These are phyloP conservation scores for Ormyrus thymus DNA, from an alignment of 2,888 invertebrate genomes.

Conservation along the genomic window DNA sequence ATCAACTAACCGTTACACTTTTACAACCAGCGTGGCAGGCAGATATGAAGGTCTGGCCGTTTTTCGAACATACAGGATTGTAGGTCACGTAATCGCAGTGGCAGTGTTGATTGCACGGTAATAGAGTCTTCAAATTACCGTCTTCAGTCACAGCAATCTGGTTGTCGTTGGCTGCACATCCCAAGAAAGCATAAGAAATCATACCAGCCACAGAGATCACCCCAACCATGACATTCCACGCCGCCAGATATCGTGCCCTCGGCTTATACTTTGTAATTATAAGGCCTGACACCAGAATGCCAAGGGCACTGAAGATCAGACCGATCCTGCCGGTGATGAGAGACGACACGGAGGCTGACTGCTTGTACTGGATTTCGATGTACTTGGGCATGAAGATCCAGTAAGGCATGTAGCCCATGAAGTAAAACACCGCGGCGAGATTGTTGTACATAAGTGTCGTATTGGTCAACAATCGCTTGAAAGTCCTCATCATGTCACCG, in stretches of 20 bases:
- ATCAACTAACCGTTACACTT: slow-evolving; percentile 64
- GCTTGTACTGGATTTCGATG: slow-evolving; percentile 87
- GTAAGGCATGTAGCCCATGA: slow-evolving; percentile 84
- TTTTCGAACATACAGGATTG: slow-evolving; percentile 83
- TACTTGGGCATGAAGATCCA: slow-evolving; percentile 90
- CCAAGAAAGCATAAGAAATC: slow-evolving; percentile 81
- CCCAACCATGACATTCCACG: slow-evolving; percentile 83
- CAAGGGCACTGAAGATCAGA: slow-evolving; percentile 82
- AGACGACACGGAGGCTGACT: slow-evolving; percentile 85
- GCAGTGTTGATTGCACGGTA: slow-evolving; percentile 80
- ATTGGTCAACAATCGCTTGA: slow-evolving; percentile 80
- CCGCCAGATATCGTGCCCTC: slow-evolving; percentile 80
- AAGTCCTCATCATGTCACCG: slow-evolving; percentile 80
- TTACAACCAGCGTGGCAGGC: slow-evolving; percentile 88
- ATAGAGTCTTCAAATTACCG: slow-evolving; percentile 73
- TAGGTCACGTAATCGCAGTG: slow-evolving; percentile 84
- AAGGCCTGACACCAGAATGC: slow-evolving; percentile 81
- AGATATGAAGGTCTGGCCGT: slow-evolving; percentile 83
- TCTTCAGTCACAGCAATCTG: slow-evolving; percentile 74
- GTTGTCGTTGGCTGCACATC: slow-evolving; percentile 80
- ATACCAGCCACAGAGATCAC: slow-evolving; percentile 80
- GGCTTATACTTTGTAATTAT: slow-evolving; percentile 82
- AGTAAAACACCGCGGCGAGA: slow-evolving; percentile 83
- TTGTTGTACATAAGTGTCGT: slow-evolving; percentile 84
- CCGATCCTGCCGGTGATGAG: slow-evolving; percentile 85